Evolutionary conservation across 2,888 invertebrate genomes (phyloP), one percentile per base, ranked within the genome.

Genomic region (Pyrrhia umbra): DNA sequence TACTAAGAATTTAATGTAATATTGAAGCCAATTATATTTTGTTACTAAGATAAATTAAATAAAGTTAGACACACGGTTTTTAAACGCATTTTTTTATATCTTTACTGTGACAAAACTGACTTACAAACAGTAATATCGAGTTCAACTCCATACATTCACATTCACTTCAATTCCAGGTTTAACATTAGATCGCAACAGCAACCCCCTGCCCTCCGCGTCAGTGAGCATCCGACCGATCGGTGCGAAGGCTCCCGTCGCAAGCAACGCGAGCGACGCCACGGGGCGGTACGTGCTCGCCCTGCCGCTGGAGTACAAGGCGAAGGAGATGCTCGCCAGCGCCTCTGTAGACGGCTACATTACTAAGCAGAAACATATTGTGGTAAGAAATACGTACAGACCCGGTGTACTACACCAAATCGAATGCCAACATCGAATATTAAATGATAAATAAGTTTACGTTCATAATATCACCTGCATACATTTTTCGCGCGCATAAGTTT

Each of bases 261-360:
- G 61, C 49, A 92, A 92, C 77, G 56, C 63, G 9, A 92, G 90
- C 37, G 94, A 95, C 76, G 77, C 70, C 0, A 85, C 81, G 42
- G 96, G 96, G 0, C 89, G 92, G 47, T 96, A 95, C 84, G 86
- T 92, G 2, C 78, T 95, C 30, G 79, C 92, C 0, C 79, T 96
- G 40, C 94, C 95, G 0, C 85, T 92, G 8, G 83, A 84, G 0
- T 89, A 86, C 68, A 87, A 85, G 73, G 92, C 92, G n/a, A 93
- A 91, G 49, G 93, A 94, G 56, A 85, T 96, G 18, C 93, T 95
- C 0, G 82, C 97, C 2, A 90, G 92, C 30, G 96, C 96, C 0
- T 89, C 92, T 1, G 95, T 95, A 0, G 87, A 94, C 3, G 97
- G 97, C 0, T 97, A 97, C 81, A 91, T 96, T 55, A 83, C 95